These are phyloP conservation scores for Chelon labrosus DNA, from an alignment of 2,797 vertebrate species.

Conservation along the genomic window DNA sequence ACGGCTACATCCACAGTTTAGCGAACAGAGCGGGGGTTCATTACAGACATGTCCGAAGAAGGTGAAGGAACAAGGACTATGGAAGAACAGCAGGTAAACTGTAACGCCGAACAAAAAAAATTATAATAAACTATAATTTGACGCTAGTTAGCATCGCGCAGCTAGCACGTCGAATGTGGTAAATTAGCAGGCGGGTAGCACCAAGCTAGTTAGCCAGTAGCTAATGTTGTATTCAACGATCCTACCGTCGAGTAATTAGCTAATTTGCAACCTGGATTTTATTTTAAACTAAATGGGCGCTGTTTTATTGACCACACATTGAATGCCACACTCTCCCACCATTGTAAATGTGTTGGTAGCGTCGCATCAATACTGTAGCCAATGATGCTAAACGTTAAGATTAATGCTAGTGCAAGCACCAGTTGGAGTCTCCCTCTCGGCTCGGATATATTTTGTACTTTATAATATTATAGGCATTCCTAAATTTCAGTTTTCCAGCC, in stretches of 20 bases:
- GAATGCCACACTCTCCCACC: no score
- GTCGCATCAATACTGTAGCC: not conserved
- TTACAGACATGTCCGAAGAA: constrained; percentile 88
- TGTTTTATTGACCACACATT: not conserved
- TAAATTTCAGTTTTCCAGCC: not conserved
- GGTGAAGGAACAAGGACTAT: constrained; percentile 81
- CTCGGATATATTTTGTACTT: not conserved
- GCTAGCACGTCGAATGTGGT: constrained; percentile 5
- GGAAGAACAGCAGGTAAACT: constrained; percentile 91
- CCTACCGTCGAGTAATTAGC: constrained; percentile 16
- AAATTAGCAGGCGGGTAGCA: constrained; percentile 42
- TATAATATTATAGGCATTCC: not conserved
- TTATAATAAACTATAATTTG: not conserved
- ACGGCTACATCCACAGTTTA: constrained; percentile 14
- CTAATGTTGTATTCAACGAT: constrained; percentile 22
- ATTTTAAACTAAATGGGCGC: not conserved
- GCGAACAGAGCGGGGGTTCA: constrained; percentile 1
- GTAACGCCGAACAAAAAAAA: not conserved
- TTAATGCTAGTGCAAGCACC: constrained; percentile 38
- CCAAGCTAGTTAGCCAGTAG: constrained; percentile 61
- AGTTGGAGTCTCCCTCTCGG: constrained; percentile 38
- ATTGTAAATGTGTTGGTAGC: not conserved
- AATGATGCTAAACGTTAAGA: constrained; percentile 22
- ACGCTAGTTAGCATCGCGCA: not conserved
- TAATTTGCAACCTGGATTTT: not conserved